Conservation (phyloP, 2,113 vertebrate genomes). For the Scopus umbretta region DNA sequence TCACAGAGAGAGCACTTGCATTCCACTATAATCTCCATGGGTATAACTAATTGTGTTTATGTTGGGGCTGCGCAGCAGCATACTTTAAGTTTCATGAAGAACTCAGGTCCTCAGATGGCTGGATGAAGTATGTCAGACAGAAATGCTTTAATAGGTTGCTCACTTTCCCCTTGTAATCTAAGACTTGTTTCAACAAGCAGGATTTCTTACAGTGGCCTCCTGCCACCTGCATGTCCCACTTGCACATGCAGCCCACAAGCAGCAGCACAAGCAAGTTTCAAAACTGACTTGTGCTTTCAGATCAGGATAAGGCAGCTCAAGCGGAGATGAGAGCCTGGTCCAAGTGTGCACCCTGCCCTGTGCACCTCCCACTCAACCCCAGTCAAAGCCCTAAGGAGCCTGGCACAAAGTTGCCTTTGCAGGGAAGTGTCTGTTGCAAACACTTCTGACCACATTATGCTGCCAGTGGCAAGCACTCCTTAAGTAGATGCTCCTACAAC, state of each 20-base stretch:
- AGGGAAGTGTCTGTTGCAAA: neutral
- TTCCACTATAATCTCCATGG: neutral
- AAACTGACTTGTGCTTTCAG: neutral
- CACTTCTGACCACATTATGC: neutral
- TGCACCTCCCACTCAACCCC: no score
- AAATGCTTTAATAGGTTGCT: neutral
- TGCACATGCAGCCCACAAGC: neutral
- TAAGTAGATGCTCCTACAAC: neutral
- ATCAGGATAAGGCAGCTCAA: neutral
- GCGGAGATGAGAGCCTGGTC: neutral
- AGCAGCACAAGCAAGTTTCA: neutral
- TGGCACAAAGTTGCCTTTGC: neutral
- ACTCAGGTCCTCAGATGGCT: neutral
- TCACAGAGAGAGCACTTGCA: neutral
- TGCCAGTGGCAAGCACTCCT: neutral
- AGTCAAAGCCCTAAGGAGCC: neutral
- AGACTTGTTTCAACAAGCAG: neutral
- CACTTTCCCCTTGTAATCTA: neutral
- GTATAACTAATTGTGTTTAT: neutral
- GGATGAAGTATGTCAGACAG: neutral
- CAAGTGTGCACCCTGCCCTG: neutral
- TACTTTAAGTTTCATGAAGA: neutral
- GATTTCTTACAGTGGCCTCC: neutral
- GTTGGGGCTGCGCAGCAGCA: neutral
- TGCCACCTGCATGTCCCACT: neutral